These are phyloP conservation scores for Cetonia aurata DNA, from an alignment of 2,888 invertebrate species.

Conservation along the genomic window DNA sequence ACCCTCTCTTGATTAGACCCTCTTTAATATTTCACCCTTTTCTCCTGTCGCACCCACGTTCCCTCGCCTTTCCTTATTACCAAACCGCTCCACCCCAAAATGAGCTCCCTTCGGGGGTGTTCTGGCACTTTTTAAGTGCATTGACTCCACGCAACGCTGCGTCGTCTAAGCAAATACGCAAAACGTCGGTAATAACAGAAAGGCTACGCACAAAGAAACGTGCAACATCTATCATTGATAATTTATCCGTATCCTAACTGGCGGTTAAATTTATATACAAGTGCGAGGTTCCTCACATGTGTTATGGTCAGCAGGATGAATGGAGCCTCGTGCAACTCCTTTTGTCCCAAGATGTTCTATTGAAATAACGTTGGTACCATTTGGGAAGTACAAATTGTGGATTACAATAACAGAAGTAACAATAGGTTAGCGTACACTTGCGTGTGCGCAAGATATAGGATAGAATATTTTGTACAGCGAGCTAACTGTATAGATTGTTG, in stretches of 20 bases:
- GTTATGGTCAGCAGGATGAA: neutral
- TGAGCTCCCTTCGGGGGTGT: neutral
- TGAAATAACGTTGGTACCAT: neutral
- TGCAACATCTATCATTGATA: conserved; percentile 49
- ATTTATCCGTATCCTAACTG: conserved; percentile 54
- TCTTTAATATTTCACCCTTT: conserved; percentile 25
- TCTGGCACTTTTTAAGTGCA: conserved; percentile 11
- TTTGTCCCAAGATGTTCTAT: neutral
- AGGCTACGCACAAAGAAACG: conserved; percentile 1
- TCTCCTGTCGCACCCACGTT: neutral
- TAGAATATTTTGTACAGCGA: no score
- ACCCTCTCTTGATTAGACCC: conserved; percentile 17
- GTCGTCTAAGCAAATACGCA: neutral
- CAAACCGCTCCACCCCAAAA: neutral
- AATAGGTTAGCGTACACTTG: neutral
- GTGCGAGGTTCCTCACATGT: conserved; percentile 23
- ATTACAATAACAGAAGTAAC: neutral
- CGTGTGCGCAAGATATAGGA: neutral
- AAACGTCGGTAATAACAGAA: conserved; percentile 17
- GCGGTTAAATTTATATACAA: conserved; percentile 54
- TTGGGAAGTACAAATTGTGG: neutral
- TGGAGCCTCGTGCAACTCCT: neutral
- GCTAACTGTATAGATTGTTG: no score
- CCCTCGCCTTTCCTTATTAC: neutral
- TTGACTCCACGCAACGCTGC: conserved; percentile 17